Conservation (phyloP, 2,113 vertebrate genomes). For the Nanorana parkeri region DNA sequence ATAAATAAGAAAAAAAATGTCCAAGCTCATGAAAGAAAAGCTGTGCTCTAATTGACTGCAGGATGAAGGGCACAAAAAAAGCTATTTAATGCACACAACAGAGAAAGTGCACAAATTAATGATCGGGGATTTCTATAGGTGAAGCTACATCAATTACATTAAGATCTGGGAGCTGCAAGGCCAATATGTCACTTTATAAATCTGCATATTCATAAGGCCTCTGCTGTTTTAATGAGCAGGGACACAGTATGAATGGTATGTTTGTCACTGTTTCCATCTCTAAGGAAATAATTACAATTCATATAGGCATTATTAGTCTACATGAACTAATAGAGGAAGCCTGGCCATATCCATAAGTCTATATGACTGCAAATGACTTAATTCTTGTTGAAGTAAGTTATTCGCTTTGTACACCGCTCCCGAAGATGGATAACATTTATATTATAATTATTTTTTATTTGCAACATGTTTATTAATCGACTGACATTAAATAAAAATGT, state of each 20-base stretch:
- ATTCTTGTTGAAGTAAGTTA: too few species aligned
- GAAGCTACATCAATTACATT: conserved; percentile 29
- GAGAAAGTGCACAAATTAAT: conserved; percentile 21
- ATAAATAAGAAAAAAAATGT: conserved; percentile 7
- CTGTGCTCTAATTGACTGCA: conserved; percentile 34
- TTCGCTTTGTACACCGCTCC: too few species aligned
- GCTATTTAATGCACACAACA: conserved; percentile 1
- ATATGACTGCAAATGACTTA: too few species aligned
- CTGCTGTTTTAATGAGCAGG: conserved; percentile 24
- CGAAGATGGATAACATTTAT: too few species aligned
- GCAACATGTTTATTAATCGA: too few species aligned
- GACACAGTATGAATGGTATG: background rate
- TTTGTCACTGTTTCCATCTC: background rate
- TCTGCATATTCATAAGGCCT: conserved; percentile 34
- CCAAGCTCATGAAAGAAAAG: conserved; percentile 28
- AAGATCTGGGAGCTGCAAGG: conserved; percentile 12
- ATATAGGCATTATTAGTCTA: background rate
- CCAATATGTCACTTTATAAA: background rate
- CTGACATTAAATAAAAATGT: too few species aligned
- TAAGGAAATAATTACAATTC: background rate
- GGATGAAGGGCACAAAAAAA: background rate
- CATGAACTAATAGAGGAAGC: too few species aligned
- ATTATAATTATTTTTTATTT: too few species aligned
- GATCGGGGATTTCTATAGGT: conserved; percentile 36
- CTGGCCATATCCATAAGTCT: too few species aligned